phyloP scores from a whole-genome alignment of 2,797 vertebrate genomes.

The Smutsia temminckii region DNA sequence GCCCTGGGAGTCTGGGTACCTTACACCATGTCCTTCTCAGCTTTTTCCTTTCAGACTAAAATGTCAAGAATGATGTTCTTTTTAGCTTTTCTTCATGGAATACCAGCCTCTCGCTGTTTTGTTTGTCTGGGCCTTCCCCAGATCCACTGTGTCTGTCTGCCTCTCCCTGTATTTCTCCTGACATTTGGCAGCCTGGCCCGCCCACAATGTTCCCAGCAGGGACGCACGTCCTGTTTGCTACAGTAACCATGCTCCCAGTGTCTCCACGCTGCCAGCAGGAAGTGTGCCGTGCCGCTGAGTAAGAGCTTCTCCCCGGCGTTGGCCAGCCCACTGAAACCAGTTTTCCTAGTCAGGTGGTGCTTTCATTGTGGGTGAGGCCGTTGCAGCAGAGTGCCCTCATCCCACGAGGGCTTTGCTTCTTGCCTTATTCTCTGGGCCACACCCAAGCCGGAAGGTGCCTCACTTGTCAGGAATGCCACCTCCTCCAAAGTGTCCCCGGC shows the following conservation, averaged over 20 bases:
- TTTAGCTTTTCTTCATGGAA: neutral
- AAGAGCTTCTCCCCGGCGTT: neutral
- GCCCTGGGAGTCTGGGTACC: neutral
- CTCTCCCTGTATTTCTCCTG: neutral
- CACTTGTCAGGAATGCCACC: slow-evolving; percentile 12
- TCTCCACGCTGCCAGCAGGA: neutral
- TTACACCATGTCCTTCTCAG: neutral
- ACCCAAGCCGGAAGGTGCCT: neutral
- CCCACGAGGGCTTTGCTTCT: neutral
- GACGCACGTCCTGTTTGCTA: neutral
- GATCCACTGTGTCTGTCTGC: neutral
- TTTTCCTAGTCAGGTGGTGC: slow-evolving; percentile 40
- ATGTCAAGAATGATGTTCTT: neutral
- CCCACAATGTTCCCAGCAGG: neutral
- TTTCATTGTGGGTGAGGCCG: neutral
- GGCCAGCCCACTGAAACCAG: slow-evolving; percentile 21
- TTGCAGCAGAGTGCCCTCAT: neutral
- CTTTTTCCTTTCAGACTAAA: neutral
- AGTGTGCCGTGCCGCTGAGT: neutral
- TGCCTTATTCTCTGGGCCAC: neutral
- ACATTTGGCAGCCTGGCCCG: neutral
- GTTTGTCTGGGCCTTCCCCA: neutral
- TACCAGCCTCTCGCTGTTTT: neutral
- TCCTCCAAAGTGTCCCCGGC: neutral
- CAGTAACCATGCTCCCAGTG: neutral